Evolutionary conservation across 2,888 invertebrate species (phyloP).

Genomic region (Hemistola chrysoprasaria): DNA sequence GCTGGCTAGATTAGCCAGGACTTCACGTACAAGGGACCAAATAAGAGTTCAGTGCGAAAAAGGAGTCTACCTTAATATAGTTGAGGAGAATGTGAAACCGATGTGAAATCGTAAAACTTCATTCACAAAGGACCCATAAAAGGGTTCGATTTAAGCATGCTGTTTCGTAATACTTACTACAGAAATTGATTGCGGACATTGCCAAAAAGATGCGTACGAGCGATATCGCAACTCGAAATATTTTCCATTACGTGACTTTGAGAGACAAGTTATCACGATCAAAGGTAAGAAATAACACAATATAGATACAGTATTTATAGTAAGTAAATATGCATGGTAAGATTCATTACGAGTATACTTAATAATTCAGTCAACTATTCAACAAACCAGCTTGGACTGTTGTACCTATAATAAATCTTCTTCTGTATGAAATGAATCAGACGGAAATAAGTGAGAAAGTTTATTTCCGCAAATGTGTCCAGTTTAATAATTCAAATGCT

Average conservation of each 20-base stretch:
- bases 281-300: too few relatives aligned
- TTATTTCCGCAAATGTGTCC: conserved; percentile 37
- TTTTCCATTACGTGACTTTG: conserved; percentile 9
- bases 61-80: too few relatives aligned
- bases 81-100: conserved; percentile 9
- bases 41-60: too few relatives aligned
- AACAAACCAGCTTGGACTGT: too few relatives aligned
- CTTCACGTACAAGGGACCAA: too few relatives aligned
- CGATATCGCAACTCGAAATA: conserved; percentile 4
- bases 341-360: too few relatives aligned
- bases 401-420: too few relatives aligned
- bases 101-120: conserved; percentile 20
- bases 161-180: conserved; percentile 33
- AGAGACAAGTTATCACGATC: too few relatives aligned
- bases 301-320: too few relatives aligned
- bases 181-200: conserved; percentile 1
- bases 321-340: too few relatives aligned
- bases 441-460: conserved; percentile 24
- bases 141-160: conserved; percentile 26
- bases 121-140: conserved; percentile 38
- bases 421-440: conserved; percentile 9
- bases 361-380: too few relatives aligned
- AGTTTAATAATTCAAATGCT: conserved; percentile 36
- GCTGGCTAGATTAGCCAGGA: too few relatives aligned
- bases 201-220: conserved; percentile 4